Conservation (phyloP, 2,113 vertebrate genomes). For the Psittacara wagleri region DNA sequence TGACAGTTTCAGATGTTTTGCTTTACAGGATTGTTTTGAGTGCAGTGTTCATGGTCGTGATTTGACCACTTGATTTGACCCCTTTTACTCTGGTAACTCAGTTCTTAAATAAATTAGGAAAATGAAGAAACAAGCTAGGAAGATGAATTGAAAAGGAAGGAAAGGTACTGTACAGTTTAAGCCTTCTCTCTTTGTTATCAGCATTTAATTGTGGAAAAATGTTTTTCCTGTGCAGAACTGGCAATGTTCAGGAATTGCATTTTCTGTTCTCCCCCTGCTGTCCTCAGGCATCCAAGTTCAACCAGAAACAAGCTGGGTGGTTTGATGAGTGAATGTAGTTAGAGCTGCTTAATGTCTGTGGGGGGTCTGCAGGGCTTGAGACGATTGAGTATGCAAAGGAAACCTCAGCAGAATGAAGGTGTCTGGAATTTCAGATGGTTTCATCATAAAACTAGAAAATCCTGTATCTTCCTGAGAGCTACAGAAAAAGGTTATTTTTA, state of each 20-base stretch:
- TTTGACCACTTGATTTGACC: not conserved
- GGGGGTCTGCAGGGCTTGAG: not conserved
- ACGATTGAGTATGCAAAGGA: not conserved
- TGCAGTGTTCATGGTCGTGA: not conserved
- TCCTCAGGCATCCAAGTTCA: not conserved
- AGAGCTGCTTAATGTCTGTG: not conserved
- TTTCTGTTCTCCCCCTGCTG: not conserved
- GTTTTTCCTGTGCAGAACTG: not conserved
- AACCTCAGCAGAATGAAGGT: not conserved
- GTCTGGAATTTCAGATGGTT: not conserved
- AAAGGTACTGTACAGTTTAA: not conserved
- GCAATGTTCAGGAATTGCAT: not conserved
- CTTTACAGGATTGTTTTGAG: not conserved
- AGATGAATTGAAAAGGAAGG: not conserved
- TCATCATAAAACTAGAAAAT: not conserved
- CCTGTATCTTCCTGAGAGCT: not conserved
- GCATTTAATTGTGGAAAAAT: not conserved
- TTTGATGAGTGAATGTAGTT: not conserved
- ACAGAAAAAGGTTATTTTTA: accelerated
- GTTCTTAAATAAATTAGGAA: not conserved
- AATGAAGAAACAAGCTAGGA: not conserved
- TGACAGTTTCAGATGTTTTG: not conserved
- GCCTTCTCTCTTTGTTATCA: not conserved
- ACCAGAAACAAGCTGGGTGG: not conserved
- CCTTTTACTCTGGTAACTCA: not conserved